Evolutionary conservation across 2,797 vertebrate species (phyloP).

Genomic region (Carapus acus): DNA sequence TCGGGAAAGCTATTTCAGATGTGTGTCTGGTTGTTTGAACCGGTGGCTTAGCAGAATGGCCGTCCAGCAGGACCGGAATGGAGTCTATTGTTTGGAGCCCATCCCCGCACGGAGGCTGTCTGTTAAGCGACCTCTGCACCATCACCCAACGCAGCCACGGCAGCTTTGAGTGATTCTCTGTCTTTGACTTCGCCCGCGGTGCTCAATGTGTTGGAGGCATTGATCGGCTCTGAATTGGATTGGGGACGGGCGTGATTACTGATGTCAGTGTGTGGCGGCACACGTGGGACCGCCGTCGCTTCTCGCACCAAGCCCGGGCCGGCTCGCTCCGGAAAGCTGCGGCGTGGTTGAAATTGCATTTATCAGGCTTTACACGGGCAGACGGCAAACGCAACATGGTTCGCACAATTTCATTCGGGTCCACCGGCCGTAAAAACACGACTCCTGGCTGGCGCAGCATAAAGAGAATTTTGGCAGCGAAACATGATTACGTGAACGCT

Average conservation of each 20-base stretch:
- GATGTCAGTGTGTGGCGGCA: conserved; percentile 62
- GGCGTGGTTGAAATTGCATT: conserved; percentile 46
- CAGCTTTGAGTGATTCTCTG: conserved; percentile 51
- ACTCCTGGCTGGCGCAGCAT: conserved; percentile 23
- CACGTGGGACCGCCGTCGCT: conserved; percentile 58
- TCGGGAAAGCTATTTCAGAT: conserved; percentile 44
- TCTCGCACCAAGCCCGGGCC: conserved; percentile 40
- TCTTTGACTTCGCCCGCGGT: conserved; percentile 49
- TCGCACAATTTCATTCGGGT: conserved; percentile 43
- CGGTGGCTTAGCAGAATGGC: conserved; percentile 47
- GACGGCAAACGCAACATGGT: conserved; percentile 33
- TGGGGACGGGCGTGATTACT: conserved; percentile 66
- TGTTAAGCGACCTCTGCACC: conserved; percentile 41
- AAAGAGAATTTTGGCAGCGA: conserved; percentile 9
- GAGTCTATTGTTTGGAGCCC: conserved; percentile 38
- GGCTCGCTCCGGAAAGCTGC: not conserved
- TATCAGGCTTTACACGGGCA: conserved; percentile 56
- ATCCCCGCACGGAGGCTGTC: conserved; percentile 39
- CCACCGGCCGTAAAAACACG: conserved; percentile 5
- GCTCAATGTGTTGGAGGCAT: conserved; percentile 62
- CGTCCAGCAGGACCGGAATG: conserved; percentile 32
- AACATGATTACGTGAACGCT: conserved; percentile 19
- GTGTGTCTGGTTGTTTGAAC: conserved; percentile 32
- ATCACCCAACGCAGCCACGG: conserved; percentile 41
- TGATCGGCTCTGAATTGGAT: conserved; percentile 71